Evolutionary conservation across 2,113 vertebrate species (phyloP).

Genomic region (Spheniscus mendiculus): DNA sequence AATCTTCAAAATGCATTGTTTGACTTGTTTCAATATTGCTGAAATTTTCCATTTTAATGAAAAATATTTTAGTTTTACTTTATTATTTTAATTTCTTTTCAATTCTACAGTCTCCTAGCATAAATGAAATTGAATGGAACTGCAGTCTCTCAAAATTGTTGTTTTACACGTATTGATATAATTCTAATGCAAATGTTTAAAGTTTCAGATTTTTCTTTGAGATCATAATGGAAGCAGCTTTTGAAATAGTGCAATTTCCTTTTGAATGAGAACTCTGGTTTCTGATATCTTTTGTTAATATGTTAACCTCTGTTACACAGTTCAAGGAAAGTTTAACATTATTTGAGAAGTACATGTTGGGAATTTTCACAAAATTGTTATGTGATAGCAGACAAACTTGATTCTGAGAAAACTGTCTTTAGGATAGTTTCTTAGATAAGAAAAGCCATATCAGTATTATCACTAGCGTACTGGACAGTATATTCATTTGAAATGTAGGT

Average conservation of each 20-base stretch:
- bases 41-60: neutral
- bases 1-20: neutral
- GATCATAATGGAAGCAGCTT: neutral
- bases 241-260: neutral
- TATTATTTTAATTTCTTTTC: neutral
- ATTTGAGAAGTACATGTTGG: neutral
- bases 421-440: neutral
- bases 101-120: neutral
- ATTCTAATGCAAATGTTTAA: neutral
- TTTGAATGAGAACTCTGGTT: neutral
- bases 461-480: neutral
- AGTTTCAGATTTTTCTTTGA: neutral
- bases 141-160: neutral
- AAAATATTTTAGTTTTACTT: neutral
- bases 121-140: neutral
- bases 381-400: accelerated
- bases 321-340: neutral
- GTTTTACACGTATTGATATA: neutral
- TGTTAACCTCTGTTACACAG: neutral
- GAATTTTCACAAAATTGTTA: neutral
- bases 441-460: neutral
- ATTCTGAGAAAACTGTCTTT: neutral
- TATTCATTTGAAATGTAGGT: neutral
- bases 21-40: neutral
- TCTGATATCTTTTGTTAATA: neutral